A percentile compares a stretch with the other conserved stretches of the same genome.
phyloP scores from a whole-genome alignment of 1,140 invertebrate species.

The Hycleus phaleratus region DNA sequence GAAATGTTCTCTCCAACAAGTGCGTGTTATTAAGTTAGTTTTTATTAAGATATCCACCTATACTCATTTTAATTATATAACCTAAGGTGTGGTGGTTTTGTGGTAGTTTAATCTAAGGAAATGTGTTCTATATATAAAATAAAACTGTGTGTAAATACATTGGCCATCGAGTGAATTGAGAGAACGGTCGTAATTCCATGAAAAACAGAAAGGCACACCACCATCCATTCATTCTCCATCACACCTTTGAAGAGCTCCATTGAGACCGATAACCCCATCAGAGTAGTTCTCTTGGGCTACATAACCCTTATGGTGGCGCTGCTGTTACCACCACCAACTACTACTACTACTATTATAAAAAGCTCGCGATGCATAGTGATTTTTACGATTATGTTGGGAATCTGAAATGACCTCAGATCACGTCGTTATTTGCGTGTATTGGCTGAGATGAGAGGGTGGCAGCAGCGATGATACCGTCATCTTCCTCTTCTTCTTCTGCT shows the following conservation, averaged over 20 bases:
- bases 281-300: constrained; percentile 35
- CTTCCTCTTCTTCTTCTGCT: too few relatives aligned
- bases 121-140: too few relatives aligned
- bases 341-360: not conserved
- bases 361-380: constrained; percentile 39
- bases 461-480: constrained; percentile 5
- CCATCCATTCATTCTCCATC: constrained; percentile 38
- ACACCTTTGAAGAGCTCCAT: constrained; percentile 36
- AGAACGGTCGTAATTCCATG: constrained; percentile 33
- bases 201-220: constrained; percentile 28
- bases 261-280: constrained; percentile 41
- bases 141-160: not conserved
- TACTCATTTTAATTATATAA: too few relatives aligned
- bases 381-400: constrained; percentile 42
- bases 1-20: too few relatives aligned
- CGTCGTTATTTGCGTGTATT: constrained; percentile 32
- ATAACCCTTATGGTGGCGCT: constrained; percentile 38
- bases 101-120: too few relatives aligned
- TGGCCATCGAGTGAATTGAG: not conserved
- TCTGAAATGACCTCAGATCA: constrained; percentile 32
- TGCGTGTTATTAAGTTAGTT: too few relatives aligned
- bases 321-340: constrained; percentile 12
- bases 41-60: too few relatives aligned
- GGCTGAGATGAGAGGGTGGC: constrained; percentile 29
- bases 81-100: too few relatives aligned